Conservation (phyloP, 2,888 invertebrate species). For the Pomacea canaliculata region DNA sequence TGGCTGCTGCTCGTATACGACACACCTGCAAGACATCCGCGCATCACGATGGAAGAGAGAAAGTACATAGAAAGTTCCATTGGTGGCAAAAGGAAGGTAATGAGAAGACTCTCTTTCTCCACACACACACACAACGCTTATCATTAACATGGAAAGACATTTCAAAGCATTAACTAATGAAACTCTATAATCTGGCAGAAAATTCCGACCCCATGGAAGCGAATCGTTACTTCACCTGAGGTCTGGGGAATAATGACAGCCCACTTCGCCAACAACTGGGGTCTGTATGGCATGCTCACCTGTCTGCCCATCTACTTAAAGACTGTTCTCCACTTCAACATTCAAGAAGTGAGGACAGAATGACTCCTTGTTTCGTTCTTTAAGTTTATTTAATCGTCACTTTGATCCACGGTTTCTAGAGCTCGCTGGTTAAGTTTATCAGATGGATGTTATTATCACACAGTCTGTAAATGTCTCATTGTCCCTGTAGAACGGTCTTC, state of each 20-base stretch:
- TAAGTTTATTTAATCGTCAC: too few relatives aligned
- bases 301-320: slow-evolving; percentile 70
- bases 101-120: neutral
- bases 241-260: slow-evolving; percentile 69
- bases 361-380: too few relatives aligned
- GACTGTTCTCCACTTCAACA: slow-evolving; percentile 67
- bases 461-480: too few relatives aligned
- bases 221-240: slow-evolving; percentile 48
- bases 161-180: too few relatives aligned
- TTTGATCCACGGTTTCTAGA: too few relatives aligned
- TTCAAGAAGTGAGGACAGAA: slow-evolving; percentile 50
- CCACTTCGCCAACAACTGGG: slow-evolving; percentile 71
- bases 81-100: slow-evolving; percentile 57
- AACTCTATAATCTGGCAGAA: too few relatives aligned
- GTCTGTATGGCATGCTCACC: slow-evolving; percentile 72
- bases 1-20: slow-evolving; percentile 62
- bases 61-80: slow-evolving; percentile 64
- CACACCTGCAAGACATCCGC: slow-evolving; percentile 60
- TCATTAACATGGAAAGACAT: too few relatives aligned
- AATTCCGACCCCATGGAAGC: slow-evolving; percentile 43
- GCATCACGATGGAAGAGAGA: slow-evolving; percentile 62
- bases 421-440: too few relatives aligned
- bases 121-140: too few relatives aligned
- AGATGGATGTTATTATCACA: too few relatives aligned
- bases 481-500: slow-evolving; percentile 79